Conservation (phyloP, 1,140 invertebrate species). For the Drosophila pallidifrons region DNA sequence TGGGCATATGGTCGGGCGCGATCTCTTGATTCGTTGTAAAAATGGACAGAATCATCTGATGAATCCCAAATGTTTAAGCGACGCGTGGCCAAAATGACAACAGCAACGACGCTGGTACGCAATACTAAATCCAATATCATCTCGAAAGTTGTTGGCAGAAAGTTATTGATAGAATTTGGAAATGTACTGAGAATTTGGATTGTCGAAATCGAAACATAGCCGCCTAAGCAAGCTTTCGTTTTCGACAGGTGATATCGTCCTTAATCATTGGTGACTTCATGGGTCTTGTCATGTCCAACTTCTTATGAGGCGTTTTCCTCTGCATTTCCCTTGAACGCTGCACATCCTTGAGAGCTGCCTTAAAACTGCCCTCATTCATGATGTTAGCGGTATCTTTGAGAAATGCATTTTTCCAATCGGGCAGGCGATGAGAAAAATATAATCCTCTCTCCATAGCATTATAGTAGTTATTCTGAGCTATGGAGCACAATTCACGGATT, state of each 20-base stretch:
- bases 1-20: slow-evolving; percentile 36
- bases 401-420: slow-evolving; percentile 54
- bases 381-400: slow-evolving; percentile 40
- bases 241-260: slow-evolving; percentile 64
- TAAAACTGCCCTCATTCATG: slow-evolving; percentile 6
- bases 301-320: neutral
- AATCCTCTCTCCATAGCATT: slow-evolving; percentile 39
- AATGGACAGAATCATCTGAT: slow-evolving; percentile 33
- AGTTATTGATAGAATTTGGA: slow-evolving; percentile 6
- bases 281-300: neutral
- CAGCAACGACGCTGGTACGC: slow-evolving; percentile 55
- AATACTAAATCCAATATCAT: slow-evolving; percentile 60
- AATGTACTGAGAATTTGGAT: neutral
- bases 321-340: neutral
- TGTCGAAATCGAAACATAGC: neutral
- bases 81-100: slow-evolving; percentile 47
- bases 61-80: slow-evolving; percentile 59
- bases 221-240: slow-evolving; percentile 32
- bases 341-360: neutral
- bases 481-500: slow-evolving; percentile 6
- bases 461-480: slow-evolving; percentile 13
- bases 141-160: neutral
- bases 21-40: slow-evolving; percentile 29
- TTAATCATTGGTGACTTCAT: slow-evolving; percentile 59
- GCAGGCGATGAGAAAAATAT: slow-evolving; percentile 59